phyloP scores from a whole-genome alignment of 1,140 invertebrate genomes.

The Drosophila funebris region DNA sequence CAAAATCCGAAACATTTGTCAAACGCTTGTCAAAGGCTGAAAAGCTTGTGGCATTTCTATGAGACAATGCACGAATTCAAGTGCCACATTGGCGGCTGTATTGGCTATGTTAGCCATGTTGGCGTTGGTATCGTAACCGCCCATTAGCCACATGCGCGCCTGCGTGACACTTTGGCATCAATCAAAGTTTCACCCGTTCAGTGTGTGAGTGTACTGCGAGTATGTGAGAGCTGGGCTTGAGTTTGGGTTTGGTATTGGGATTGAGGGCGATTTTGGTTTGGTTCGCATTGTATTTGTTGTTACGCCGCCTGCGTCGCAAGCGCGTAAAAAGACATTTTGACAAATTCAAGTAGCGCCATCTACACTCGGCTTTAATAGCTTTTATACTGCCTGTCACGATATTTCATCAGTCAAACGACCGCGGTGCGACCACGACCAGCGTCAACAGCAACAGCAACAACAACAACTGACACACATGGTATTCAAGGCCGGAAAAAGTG shows the following conservation, averaged over 20 bases:
- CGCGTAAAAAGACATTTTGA: slow-evolving; percentile 83
- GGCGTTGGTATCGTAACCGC: slow-evolving; percentile 51
- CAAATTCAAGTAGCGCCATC: slow-evolving; percentile 83
- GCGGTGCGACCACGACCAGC: slow-evolving; percentile 29
- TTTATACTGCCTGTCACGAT: slow-evolving; percentile 83
- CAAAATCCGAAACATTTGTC: slow-evolving; percentile 72
- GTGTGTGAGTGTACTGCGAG: slow-evolving; percentile 12
- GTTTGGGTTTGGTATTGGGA: slow-evolving; percentile 9
- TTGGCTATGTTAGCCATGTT: not conserved
- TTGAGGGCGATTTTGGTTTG: slow-evolving; percentile 43
- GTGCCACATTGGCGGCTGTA: not conserved
- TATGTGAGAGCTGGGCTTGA: not conserved
- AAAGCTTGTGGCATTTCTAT: slow-evolving; percentile 40
- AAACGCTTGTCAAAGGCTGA: slow-evolving; percentile 67
- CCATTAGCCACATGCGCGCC: slow-evolving; percentile 83
- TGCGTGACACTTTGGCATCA: slow-evolving; percentile 83
- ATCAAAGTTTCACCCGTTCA: slow-evolving; percentile 83
- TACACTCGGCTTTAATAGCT: slow-evolving; percentile 80
- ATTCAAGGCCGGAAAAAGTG: slow-evolving; percentile 43
- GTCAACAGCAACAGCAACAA: slow-evolving; percentile 18
- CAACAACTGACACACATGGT: slow-evolving; percentile 60
- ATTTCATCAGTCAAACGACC: slow-evolving; percentile 78
- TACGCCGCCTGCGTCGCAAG: slow-evolving; percentile 49
- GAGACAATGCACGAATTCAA: slow-evolving; percentile 32
- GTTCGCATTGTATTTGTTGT: slow-evolving; percentile 35